Evolutionary conservation across 2,888 invertebrate species (phyloP), one percentile per base, ranked within the genome.

Genomic region (Papilio gigon): DNA sequence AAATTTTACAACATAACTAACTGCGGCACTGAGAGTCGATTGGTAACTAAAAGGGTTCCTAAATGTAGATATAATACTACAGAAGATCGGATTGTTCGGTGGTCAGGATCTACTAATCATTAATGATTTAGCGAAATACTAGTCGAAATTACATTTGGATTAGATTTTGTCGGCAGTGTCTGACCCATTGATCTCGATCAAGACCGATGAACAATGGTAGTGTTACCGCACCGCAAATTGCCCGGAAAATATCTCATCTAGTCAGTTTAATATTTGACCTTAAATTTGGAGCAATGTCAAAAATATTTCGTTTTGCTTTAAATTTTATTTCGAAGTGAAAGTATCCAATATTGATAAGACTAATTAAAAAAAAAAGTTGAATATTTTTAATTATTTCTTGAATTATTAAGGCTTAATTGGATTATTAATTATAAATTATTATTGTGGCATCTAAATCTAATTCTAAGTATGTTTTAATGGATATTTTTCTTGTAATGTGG

Each of bases 111-210:
- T 40, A n/a, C n/a, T 4, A 40, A 40, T n/a, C 0, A n/a, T 40
- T 3, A 12, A 47, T 12, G 2, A 35, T 35, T 35, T 9, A 25
- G 12, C 1, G 1, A 14, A 25, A 47, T 20, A 50, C 12, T 25
- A 50, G 25, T 12, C 12, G 22, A 20, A 22, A 1, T 6, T 11
- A 14, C 25, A 4, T 14, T 25, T 22, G 47, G 22, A 47, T 47
- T 47, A 12, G 17, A 25, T 25, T 47, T 47, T 50, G 9, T 12
- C 5, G 25, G 50, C 6, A 50, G 12, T n/a, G 79, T 81, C 75
- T 84, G 83, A 83, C 81, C 87, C 76, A 85, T 78, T 85, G 85
- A 84, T 80, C 80, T 81, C 78, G 80, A 81, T 88, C 89, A 88
- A 89, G 90, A 87, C 84, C 81, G 77, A 78, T 80, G 78, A 71